These are phyloP conservation scores for Nesospiza acunhae DNA, from an alignment of 2,113 vertebrate genomes.

Conservation along the genomic window DNA sequence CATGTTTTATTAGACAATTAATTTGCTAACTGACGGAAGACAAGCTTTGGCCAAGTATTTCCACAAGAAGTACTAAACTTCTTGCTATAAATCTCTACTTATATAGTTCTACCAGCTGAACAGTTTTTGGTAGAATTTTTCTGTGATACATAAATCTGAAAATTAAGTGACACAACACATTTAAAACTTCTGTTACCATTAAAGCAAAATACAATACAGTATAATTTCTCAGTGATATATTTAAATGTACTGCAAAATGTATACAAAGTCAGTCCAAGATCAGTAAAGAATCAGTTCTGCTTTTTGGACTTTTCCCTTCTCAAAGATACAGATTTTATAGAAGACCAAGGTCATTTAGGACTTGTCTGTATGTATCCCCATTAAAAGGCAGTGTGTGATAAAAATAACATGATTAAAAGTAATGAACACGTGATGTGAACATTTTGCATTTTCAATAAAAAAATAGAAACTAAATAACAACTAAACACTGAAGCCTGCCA, in stretches of 20 bases:
- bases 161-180: slow-evolving; percentile 43
- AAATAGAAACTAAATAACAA: slow-evolving; percentile 44
- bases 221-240: slow-evolving; percentile 36
- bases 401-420: slow-evolving; percentile 36
- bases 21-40: slow-evolving; percentile 48
- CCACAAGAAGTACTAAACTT: slow-evolving; percentile 40
- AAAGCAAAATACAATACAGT: slow-evolving; percentile 53
- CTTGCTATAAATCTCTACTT: slow-evolving; percentile 32
- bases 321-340: slow-evolving; percentile 45
- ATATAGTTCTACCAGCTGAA: slow-evolving; percentile 22
- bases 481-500: slow-evolving; percentile 64
- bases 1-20: slow-evolving; percentile 60
- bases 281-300: slow-evolving; percentile 66
- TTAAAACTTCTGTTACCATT: slow-evolving; percentile 52
- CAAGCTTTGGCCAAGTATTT: slow-evolving; percentile 59
- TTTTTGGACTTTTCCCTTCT: slow-evolving; percentile 55
- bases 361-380: slow-evolving; percentile 47
- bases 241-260: slow-evolving; percentile 53
- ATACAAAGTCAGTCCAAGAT: slow-evolving; percentile 54
- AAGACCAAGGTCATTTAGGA: slow-evolving; percentile 49
- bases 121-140: slow-evolving; percentile 46
- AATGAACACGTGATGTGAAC: slow-evolving; percentile 38
- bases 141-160: slow-evolving; percentile 42
- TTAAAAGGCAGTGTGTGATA: slow-evolving; percentile 64
- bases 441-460: slow-evolving; percentile 60